phyloP scores from a whole-genome alignment of 2,888 invertebrate genomes.

The Nephrotoma guestfalica region DNA sequence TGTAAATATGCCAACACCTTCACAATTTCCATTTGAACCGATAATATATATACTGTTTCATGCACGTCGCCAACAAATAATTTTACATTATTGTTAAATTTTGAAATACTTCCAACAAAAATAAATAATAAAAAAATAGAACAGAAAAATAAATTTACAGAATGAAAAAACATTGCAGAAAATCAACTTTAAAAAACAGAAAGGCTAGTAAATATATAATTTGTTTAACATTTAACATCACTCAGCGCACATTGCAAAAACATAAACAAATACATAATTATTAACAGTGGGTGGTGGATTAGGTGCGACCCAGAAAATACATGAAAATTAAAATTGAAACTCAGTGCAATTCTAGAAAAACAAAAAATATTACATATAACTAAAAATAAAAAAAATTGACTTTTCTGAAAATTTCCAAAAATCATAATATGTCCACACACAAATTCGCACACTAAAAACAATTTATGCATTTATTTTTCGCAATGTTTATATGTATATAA shows the following conservation, averaged over 20 bases:
- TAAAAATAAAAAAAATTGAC: neutral
- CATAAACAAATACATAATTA: neutral
- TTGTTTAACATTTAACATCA: neutral
- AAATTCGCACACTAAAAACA: neutral
- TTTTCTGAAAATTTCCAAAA: neutral
- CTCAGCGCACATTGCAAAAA: neutral
- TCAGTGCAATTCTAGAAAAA: neutral
- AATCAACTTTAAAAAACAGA: neutral
- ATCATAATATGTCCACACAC: neutral
- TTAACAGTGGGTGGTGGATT: neutral
- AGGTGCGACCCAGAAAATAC: neutral
- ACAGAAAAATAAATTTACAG: neutral
- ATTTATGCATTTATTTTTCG: neutral
- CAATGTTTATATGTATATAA: neutral
- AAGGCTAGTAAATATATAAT: neutral
- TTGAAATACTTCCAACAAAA: neutral
- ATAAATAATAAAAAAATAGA: neutral
- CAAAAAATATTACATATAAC: neutral
- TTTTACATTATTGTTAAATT: neutral
- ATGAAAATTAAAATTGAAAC: neutral
- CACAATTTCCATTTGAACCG: too few species aligned
- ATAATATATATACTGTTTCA: neutral
- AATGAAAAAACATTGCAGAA: neutral
- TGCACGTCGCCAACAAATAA: neutral
- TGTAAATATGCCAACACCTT: too few species aligned